Evolutionary conservation across 2,888 invertebrate genomes (phyloP), one percentile per base, ranked within the genome.

Genomic region (Epinotia ramella): DNA sequence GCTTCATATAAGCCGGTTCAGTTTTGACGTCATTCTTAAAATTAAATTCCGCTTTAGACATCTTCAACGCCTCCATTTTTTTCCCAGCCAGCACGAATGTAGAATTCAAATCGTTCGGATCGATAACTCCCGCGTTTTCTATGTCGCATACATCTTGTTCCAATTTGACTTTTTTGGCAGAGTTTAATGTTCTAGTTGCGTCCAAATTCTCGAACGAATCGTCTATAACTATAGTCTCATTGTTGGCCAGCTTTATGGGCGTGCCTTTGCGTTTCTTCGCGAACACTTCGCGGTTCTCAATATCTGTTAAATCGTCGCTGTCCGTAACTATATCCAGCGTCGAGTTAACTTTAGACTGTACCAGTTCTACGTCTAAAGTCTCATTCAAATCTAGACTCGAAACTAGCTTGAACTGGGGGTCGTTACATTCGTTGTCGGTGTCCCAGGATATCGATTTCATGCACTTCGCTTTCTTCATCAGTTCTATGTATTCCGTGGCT

Each of bases 381-480:
- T 89, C 88, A 0, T 89, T 83, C 6, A 91, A 69, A 46, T 92
- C 89, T 33, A 95, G 75, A 12, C 86, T 89, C 0, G 88, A 86
- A 28, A 94, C 85, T 77, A 88, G 91, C 80, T 89, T 89, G 80
- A 92, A 90, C 28, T 89, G 84, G 2, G 83, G 74, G 0, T 87
- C 77, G 57, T 91, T 90, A 2, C 73, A 82, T 53, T 89, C 89
- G 0, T 77, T 68, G 13, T 92, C 90, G 57, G 88, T 87, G 79
- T 96, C 96, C 0, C 96, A 96, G 13, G 95, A 94, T 16, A 96
- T 95, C 44, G 92, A 92, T 82, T 95, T 95, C 1, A 95, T 93
- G 0, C 95, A 95, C 81, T 96, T 96, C 0, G 95, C 91, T 77
- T 95, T 94, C 78, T 95, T 95, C 80, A 96, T 92, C 0, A 96